Evolutionary conservation across 2,888 invertebrate species (phyloP).

Genomic region (Parelbella ahira): DNA sequence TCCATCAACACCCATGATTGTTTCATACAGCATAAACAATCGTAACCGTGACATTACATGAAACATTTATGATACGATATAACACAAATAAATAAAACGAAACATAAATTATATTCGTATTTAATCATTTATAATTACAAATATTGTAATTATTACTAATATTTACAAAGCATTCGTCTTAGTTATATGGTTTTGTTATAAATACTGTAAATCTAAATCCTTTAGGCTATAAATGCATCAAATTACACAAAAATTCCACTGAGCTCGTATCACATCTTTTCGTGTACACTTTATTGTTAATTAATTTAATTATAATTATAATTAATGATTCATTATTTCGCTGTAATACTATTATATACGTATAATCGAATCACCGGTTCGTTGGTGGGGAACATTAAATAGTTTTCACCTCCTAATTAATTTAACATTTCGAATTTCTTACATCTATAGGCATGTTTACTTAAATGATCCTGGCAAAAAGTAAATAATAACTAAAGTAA

Average conservation of each 20-base stretch:
- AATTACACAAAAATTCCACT: slow-evolving; percentile 55
- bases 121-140: slow-evolving; percentile 71
- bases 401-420: slow-evolving; percentile 31
- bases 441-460: slow-evolving; percentile 33
- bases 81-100: slow-evolving; percentile 30
- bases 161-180: slow-evolving; percentile 66
- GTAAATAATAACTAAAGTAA: slow-evolving; percentile 29
- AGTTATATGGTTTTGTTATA: slow-evolving; percentile 66
- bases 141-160: slow-evolving; percentile 70
- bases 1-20: too few relatives aligned
- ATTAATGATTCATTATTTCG: slow-evolving; percentile 11
- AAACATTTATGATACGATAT: too few relatives aligned
- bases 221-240: slow-evolving; percentile 65
- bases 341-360: slow-evolving; percentile 26
- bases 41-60: too few relatives aligned
- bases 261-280: slow-evolving; percentile 72
- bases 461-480: slow-evolving; percentile 55
- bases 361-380: slow-evolving; percentile 16
- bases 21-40: too few relatives aligned
- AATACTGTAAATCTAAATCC: slow-evolving; percentile 51
- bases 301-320: slow-evolving; percentile 27
- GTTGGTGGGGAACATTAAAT: slow-evolving; percentile 49
- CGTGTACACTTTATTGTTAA: slow-evolving; percentile 55
- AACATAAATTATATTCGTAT: slow-evolving; percentile 32
- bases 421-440: slow-evolving; percentile 25